A percentile compares a stretch with the other conserved stretches of the same genome.
Evolutionary conservation across 1,140 invertebrate genomes (phyloP).

Genomic region (Temnothorax curvispinosus): DNA sequence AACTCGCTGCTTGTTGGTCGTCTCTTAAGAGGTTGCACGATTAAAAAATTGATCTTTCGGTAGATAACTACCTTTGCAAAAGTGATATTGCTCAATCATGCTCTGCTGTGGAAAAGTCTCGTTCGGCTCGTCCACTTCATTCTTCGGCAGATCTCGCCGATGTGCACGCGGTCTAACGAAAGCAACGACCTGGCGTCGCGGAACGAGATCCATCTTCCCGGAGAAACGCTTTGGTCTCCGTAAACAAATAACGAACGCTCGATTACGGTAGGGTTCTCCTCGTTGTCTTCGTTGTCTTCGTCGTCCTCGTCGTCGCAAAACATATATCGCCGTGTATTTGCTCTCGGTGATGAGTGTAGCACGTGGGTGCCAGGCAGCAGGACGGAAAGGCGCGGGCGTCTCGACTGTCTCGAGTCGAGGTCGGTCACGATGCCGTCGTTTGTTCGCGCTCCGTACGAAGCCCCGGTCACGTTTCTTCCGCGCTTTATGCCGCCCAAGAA

Average conservation of each 20-base stretch:
- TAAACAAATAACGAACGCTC: slow-evolving; percentile 55
- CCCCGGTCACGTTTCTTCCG: slow-evolving; percentile 71
- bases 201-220: slow-evolving; percentile 41
- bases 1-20: background rate
- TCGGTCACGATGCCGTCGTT: slow-evolving; percentile 33
- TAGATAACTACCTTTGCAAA: background rate
- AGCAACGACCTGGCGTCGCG: slow-evolving; percentile 1
- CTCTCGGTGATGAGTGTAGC: background rate
- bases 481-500: slow-evolving; percentile 59
- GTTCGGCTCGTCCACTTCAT: background rate
- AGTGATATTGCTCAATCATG: background rate
- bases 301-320: background rate
- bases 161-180: slow-evolving; percentile 50
- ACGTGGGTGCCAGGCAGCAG: background rate
- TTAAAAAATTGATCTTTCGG: background rate
- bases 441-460: slow-evolving; percentile 40
- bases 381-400: too few relatives aligned
- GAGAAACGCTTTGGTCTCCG: slow-evolving; percentile 22
- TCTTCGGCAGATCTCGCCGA: background rate
- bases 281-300: background rate
- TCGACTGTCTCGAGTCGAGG: slow-evolving; percentile 12
- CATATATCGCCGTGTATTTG: slow-evolving; percentile 11
- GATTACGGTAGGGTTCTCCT: background rate
- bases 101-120: background rate
- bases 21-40: background rate